These are phyloP conservation scores for Tachypleus tridentatus DNA, from an alignment of 1,140 invertebrate species.

Conservation along the genomic window DNA sequence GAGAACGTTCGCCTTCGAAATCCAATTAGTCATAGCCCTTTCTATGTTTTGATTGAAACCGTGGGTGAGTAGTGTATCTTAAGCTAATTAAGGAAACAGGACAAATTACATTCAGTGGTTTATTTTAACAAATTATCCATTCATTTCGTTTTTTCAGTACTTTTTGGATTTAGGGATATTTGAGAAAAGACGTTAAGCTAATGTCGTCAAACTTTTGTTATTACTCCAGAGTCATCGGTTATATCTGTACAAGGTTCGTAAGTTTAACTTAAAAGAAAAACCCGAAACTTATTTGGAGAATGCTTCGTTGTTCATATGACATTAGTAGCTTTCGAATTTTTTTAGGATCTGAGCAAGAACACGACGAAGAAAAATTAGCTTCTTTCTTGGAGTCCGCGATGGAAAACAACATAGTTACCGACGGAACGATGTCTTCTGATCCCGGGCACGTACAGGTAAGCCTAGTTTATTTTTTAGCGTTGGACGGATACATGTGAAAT, in stretches of 20 bases:
- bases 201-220: no score
- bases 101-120: constrained; percentile 5
- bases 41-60: constrained; percentile 86
- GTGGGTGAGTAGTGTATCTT: constrained; percentile 33
- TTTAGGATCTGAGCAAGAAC: constrained; percentile 47
- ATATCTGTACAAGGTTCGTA: no score
- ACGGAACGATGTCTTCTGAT: constrained; percentile 74
- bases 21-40: constrained; percentile 52
- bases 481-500: no score
- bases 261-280: no score
- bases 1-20: constrained; percentile 48
- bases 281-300: background rate
- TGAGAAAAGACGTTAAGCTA: no score
- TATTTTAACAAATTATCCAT: no score
- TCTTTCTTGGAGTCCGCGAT: constrained; percentile 62
- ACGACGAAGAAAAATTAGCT: constrained; percentile 78
- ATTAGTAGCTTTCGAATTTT: background rate
- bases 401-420: constrained; percentile 51
- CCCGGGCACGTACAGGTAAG: constrained; percentile 57
- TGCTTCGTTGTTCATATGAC: background rate
- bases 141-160: no score
- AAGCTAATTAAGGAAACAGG: background rate
- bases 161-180: no score
- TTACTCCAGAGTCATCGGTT: no score
- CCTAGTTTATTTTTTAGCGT: constrained; percentile 4